These are phyloP conservation scores for Uloborus plumipes DNA, from an alignment of 2,888 invertebrate species.

Conservation along the genomic window DNA sequence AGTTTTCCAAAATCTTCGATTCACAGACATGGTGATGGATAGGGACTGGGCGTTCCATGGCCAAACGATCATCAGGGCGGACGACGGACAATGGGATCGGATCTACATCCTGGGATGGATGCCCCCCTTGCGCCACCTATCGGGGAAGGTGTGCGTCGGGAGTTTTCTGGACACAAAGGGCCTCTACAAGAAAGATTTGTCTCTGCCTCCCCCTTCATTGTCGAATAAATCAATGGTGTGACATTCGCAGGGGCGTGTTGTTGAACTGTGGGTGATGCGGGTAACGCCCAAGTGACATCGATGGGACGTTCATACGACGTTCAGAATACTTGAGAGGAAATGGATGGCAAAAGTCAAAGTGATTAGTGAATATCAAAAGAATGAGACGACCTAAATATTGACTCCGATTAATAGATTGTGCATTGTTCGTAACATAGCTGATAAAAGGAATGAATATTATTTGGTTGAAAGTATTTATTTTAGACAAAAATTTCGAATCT, in stretches of 20 bases:
- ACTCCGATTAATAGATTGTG: too few relatives aligned
- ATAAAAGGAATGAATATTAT: too few relatives aligned
- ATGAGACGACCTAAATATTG: too few relatives aligned
- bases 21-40: too few relatives aligned
- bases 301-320: slow-evolving; percentile 5
- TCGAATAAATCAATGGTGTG: slow-evolving; percentile 41
- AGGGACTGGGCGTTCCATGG: slow-evolving; percentile 22
- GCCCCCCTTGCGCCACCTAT: not conserved
- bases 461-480: too few relatives aligned
- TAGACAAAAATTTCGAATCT: too few relatives aligned
- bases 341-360: slow-evolving; percentile 14
- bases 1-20: slow-evolving; percentile 18
- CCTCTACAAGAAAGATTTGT: slow-evolving; percentile 34
- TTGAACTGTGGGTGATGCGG: too few relatives aligned
- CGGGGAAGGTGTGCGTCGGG: slow-evolving; percentile 31
- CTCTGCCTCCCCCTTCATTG: slow-evolving; percentile 26
- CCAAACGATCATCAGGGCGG: slow-evolving; percentile 5
- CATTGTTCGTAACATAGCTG: too few relatives aligned
- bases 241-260: slow-evolving; percentile 3
- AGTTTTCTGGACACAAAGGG: slow-evolving; percentile 26
- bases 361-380: slow-evolving; percentile 34
- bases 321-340: slow-evolving; percentile 14
- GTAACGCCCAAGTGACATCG: slow-evolving; percentile 4
- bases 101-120: slow-evolving; percentile 42
- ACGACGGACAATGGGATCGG: slow-evolving; percentile 28